Percentiles rank a stretch among this genome's conserved stretches.
Conservation (phyloP, 2,797 vertebrate species). For the Tokudaia muenninki region DNA sequence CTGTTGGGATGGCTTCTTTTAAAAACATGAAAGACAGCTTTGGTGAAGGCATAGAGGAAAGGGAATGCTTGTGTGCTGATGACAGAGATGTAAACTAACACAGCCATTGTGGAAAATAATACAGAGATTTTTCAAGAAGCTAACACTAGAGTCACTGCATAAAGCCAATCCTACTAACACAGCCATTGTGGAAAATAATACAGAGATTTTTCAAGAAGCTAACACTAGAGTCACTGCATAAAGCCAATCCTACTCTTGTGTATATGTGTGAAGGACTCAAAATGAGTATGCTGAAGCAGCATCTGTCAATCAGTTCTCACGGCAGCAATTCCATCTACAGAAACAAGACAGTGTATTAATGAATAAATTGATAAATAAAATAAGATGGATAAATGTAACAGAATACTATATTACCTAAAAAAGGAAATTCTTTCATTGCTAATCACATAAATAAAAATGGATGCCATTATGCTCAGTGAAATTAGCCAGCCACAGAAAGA, state of each 20-base stretch:
- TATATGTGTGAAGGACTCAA: neutral
- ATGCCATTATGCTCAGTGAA: neutral
- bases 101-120: neutral
- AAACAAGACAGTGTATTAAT: neutral
- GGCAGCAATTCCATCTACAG: neutral
- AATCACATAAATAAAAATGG: neutral
- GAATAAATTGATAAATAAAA: neutral
- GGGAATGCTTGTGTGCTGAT: neutral
- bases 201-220: neutral
- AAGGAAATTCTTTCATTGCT: neutral
- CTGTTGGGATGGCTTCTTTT: neutral
- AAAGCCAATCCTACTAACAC: neutral
- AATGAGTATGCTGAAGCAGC: neutral
- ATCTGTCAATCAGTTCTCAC: neutral
- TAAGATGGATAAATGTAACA: neutral
- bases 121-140: neutral
- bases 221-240: neutral
- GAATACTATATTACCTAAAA: neutral
- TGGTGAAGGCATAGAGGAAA: neutral
- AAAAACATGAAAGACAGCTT: neutral
- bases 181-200: neutral
- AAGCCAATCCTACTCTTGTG: neutral
- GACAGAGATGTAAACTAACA: neutral
- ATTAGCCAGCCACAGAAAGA: neutral
- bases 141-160: neutral